A percentile compares a stretch with the other conserved stretches of the same genome.
These are phyloP conservation scores for Cyanistes caeruleus DNA, from an alignment of 2,113 vertebrate genomes.

Conservation along the genomic window DNA sequence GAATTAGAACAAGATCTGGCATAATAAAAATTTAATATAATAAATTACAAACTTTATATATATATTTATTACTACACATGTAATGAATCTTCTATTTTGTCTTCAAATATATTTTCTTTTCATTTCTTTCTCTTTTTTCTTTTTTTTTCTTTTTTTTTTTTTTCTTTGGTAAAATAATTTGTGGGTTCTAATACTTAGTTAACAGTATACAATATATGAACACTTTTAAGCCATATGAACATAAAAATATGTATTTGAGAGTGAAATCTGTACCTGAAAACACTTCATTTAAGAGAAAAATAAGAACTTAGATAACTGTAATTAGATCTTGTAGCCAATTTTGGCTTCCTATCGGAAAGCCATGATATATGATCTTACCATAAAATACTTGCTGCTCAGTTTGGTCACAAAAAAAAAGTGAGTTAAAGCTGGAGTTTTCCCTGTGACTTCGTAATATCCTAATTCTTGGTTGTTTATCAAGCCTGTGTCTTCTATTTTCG, in stretches of 20 bases:
- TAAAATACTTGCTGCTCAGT: background rate
- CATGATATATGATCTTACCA: background rate
- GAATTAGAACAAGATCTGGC: background rate
- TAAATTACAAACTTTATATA: background rate
- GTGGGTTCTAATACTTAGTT: background rate
- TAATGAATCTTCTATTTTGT: background rate
- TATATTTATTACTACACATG: background rate
- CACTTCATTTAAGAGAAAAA: background rate
- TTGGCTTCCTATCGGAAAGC: background rate
- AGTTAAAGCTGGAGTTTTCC: background rate
- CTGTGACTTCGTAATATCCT: background rate
- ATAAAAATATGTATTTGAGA: background rate
- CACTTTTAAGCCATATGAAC: background rate
- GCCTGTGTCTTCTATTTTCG: background rate
- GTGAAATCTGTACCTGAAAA: background rate
- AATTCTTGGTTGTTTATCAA: background rate
- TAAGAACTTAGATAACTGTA: background rate
- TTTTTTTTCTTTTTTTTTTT: background rate
- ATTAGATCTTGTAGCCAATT: background rate
- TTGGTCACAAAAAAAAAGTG: background rate
- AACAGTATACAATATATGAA: background rate
- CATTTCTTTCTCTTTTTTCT: background rate
- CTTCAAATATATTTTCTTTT: background rate
- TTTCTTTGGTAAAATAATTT: background rate
- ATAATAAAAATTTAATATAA: background rate